These are phyloP conservation scores for Chromobotia macracanthus DNA, from an alignment of 2,797 vertebrate species.

Conservation along the genomic window DNA sequence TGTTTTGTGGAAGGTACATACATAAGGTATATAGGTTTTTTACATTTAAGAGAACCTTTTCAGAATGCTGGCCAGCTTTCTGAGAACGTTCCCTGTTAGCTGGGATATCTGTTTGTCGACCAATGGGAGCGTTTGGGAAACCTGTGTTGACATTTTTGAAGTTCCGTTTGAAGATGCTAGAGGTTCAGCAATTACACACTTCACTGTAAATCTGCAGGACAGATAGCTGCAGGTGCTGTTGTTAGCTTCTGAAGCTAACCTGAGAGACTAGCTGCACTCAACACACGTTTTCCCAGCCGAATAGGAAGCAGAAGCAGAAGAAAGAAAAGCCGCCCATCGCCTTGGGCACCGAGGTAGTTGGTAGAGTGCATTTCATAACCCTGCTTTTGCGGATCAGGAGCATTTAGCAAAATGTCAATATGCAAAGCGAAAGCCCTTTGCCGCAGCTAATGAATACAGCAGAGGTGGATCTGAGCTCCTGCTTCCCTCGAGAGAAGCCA, in stretches of 20 bases:
- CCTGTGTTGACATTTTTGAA: not conserved
- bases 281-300: conserved; percentile 11
- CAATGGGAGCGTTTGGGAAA: no score
- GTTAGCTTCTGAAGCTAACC: not conserved
- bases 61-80: no score
- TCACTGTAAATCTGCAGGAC: not conserved
- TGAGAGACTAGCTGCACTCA: not conserved
- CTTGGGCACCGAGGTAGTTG: conserved; percentile 7
- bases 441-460: conserved; percentile 45
- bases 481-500: conserved; percentile 25
- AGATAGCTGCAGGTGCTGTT: not conserved
- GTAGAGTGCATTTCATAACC: conserved; percentile 31
- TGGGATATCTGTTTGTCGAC: not conserved
- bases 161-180: not conserved
- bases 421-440: conserved; percentile 46
- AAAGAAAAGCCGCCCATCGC: conserved; percentile 17
- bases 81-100: no score
- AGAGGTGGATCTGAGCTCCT: conserved; percentile 30
- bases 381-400: conserved; percentile 40
- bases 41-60: no score
- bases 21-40: no score
- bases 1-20: no score
- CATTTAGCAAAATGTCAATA: conserved; percentile 54
- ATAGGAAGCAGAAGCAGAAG: not conserved
- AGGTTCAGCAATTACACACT: not conserved